A percentile compares a stretch with the other conserved stretches of the same genome.
These are phyloP conservation scores for Actenoides lindsayi DNA, from an alignment of 2,113 vertebrate species.

Conservation along the genomic window DNA sequence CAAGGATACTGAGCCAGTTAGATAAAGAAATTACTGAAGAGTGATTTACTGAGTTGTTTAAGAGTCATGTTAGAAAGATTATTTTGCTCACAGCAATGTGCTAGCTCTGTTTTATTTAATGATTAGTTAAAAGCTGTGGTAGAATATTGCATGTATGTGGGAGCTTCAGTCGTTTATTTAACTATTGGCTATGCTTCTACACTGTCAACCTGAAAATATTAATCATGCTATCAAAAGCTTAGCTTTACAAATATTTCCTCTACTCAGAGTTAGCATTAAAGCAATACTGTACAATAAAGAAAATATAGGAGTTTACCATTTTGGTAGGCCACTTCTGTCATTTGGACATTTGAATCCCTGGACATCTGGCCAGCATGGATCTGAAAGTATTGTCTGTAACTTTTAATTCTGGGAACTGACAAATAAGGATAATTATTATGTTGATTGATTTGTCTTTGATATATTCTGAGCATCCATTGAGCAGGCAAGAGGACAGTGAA, in stretches of 20 bases:
- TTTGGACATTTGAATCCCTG: neutral
- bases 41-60: slow-evolving; percentile 69
- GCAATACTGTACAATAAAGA: neutral
- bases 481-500: neutral
- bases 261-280: neutral
- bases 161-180: slow-evolving; percentile 22
- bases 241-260: neutral
- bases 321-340: neutral
- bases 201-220: slow-evolving; percentile 16
- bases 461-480: neutral
- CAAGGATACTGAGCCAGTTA: slow-evolving; percentile 61
- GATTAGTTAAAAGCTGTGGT: slow-evolving; percentile 58
- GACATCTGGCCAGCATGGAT: neutral
- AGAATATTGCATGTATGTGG: neutral
- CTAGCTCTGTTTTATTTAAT: slow-evolving; percentile 63
- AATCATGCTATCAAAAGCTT: neutral
- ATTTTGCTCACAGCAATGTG: slow-evolving; percentile 65
- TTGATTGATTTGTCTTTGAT: neutral
- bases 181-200: slow-evolving; percentile 32
- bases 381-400: neutral
- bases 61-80: slow-evolving; percentile 63
- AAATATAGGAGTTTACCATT: neutral
- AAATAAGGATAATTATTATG: neutral
- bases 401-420: neutral
- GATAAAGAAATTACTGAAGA: slow-evolving; percentile 71